Evolutionary conservation across 2,797 vertebrate species (phyloP).

Genomic region (Lerista edwardsae): DNA sequence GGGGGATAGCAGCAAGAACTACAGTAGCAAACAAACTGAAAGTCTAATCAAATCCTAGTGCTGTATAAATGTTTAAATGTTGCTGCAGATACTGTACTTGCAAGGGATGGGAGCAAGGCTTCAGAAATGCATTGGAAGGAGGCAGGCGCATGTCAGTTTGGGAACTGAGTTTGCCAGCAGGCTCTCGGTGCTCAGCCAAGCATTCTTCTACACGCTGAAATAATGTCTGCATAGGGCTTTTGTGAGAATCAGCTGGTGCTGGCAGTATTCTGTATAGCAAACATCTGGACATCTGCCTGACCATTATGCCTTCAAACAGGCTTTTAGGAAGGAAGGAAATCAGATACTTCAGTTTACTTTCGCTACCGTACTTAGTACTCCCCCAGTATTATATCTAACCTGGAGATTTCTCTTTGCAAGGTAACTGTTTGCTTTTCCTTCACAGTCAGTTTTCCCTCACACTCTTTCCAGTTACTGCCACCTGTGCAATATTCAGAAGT

Average conservation of each 20-base stretch:
- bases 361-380: neutral
- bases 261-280: neutral
- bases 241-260: neutral
- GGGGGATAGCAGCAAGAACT: neutral
- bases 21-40: neutral
- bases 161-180: no score
- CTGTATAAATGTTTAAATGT: no score
- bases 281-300: neutral
- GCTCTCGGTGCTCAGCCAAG: no score
- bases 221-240: no score
- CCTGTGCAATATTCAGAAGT: neutral
- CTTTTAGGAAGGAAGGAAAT: neutral
- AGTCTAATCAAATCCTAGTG: neutral
- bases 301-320: neutral
- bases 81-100: no score
- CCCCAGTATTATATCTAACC: neutral
- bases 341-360: neutral
- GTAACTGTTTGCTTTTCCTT: neutral
- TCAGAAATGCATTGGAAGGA: no score
- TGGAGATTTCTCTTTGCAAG: neutral
- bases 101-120: no score
- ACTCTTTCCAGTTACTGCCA: neutral
- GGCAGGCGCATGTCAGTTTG: no score
- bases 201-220: no score
- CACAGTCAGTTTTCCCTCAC: neutral